Conservation (phyloP, 1,140 invertebrate genomes). For the Thalassaphorura encarpata region DNA sequence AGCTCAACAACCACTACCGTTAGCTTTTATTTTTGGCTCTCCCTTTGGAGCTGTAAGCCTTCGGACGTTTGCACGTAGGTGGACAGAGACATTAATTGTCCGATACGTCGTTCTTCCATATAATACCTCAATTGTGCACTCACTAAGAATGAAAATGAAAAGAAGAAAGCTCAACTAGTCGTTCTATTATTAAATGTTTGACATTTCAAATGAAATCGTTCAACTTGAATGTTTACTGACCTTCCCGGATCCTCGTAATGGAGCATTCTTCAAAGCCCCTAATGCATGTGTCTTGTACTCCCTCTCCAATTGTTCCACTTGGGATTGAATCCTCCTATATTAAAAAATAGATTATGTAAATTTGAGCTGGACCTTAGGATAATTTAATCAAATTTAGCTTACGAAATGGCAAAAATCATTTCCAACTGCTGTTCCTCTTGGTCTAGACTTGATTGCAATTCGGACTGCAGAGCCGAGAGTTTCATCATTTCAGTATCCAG, state of each 20-base stretch:
- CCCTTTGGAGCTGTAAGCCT: no score
- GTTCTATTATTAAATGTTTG: neutral
- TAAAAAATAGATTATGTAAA: no score
- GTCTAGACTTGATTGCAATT: slow-evolving; percentile 50
- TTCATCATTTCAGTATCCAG: slow-evolving; percentile 57
- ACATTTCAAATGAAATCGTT: neutral
- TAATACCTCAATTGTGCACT: neutral
- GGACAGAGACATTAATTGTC: neutral
- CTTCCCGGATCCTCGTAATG: slow-evolving; percentile 54
- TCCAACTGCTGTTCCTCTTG: slow-evolving; percentile 54
- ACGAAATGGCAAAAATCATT: slow-evolving; percentile 55
- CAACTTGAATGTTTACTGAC: slow-evolving; percentile 41
- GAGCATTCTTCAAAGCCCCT: slow-evolving; percentile 51
- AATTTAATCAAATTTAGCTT: slow-evolving; percentile 37
- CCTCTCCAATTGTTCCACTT: slow-evolving; percentile 58
- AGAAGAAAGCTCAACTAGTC: neutral
- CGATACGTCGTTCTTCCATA: neutral
- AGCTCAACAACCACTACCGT: no score
- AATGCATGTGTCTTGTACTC: slow-evolving; percentile 54
- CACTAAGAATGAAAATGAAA: neutral
- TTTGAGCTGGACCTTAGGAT: no score
- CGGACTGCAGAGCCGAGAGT: slow-evolving; percentile 52
- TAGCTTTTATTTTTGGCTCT: no score
- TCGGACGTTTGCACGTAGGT: no score
- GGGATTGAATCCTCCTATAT: slow-evolving; percentile 58